These are phyloP conservation scores for Calcarius lapponicus DNA, from an alignment of 2,797 vertebrate species.

Conservation along the genomic window DNA sequence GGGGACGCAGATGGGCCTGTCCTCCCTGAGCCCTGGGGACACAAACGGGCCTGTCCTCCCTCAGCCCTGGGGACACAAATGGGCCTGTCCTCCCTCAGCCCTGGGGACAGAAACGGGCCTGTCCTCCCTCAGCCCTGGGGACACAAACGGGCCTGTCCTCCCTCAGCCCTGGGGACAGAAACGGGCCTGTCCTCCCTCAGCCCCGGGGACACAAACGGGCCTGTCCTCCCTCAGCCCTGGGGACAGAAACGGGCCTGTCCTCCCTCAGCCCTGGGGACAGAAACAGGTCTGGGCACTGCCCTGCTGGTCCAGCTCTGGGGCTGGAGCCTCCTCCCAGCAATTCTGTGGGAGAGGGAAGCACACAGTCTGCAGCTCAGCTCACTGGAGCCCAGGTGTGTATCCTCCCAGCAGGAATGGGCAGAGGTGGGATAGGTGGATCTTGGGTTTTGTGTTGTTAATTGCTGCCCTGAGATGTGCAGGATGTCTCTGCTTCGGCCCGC, in stretches of 20 bases:
- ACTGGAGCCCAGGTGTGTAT: not conserved
- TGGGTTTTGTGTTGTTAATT: too few species aligned
- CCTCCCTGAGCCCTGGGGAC: not conserved
- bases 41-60: not conserved
- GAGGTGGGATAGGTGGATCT: too few species aligned
- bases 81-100: not conserved
- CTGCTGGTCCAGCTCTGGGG: not conserved
- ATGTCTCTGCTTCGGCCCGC: too few species aligned
- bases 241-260: not conserved
- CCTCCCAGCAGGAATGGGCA: not conserved
- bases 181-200: not conserved
- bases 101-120: not conserved
- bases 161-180: not conserved
- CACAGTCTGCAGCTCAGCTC: not conserved
- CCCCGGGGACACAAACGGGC: not conserved
- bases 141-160: not conserved
- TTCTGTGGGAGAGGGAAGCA: not conserved
- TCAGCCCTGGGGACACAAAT: not conserved
- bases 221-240: not conserved
- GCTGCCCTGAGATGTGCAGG: too few species aligned
- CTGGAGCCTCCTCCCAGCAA: not conserved
- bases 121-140: not conserved
- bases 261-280: too few species aligned
- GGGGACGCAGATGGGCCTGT: not conserved
- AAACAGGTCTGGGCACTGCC: rapidly evolving